phyloP scores from a whole-genome alignment of 2,888 invertebrate genomes.

The Drosophila anomalipes region DNA sequence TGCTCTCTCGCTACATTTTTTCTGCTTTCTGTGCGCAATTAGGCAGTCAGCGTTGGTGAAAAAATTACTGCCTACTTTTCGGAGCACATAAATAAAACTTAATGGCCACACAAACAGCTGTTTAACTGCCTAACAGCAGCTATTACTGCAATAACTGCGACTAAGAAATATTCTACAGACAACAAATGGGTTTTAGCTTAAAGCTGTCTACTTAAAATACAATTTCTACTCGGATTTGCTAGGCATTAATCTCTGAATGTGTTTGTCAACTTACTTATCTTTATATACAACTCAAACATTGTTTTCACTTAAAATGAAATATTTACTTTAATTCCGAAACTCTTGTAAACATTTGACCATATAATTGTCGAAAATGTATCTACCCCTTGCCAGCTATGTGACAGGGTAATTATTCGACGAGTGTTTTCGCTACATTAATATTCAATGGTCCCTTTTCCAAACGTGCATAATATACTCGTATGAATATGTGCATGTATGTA shows the following conservation, averaged over 20 bases:
- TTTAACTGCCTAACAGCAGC: slow-evolving; percentile 35
- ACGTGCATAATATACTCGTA: slow-evolving; percentile 61
- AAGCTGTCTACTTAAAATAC: neutral
- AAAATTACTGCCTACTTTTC: slow-evolving; percentile 50
- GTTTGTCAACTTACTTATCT: neutral
- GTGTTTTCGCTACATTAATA: slow-evolving; percentile 35
- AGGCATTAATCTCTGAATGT: neutral
- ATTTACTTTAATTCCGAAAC: neutral
- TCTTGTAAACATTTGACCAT: neutral
- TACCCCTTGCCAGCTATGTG: neutral
- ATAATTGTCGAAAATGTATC: neutral
- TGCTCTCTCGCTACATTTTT: neutral
- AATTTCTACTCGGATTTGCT: neutral
- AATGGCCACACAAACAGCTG: slow-evolving; percentile 70
- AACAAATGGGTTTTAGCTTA: neutral
- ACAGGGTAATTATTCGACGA: slow-evolving; percentile 5
- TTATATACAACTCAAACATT: neutral
- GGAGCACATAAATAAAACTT: slow-evolving; percentile 69
- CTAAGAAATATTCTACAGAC: slow-evolving; percentile 19
- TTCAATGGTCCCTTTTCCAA: slow-evolving; percentile 32
- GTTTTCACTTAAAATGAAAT: neutral
- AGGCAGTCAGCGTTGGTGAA: slow-evolving; percentile 42
- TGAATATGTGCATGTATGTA: slow-evolving; percentile 26
- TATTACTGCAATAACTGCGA: neutral
- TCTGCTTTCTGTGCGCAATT: slow-evolving; percentile 53